Evolutionary conservation across 53 echinoderm and acorn worm species (phyloP).

Genomic region (Paracentrotus lividus): DNA sequence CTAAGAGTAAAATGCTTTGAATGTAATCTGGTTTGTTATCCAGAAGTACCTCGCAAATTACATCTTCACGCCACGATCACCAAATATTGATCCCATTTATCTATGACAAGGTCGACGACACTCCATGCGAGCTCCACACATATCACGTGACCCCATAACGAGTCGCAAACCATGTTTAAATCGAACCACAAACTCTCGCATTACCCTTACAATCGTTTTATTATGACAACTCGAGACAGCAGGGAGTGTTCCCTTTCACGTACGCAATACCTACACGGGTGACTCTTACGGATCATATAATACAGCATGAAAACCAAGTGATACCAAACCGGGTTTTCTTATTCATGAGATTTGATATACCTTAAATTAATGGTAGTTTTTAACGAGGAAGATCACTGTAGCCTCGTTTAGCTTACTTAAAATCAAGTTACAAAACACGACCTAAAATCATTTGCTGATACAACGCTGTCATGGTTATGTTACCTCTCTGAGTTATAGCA

Average conservation of each 20-base stretch:
- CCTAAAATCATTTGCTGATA: background rate
- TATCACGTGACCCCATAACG: background rate
- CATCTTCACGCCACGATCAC: background rate
- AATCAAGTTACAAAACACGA: background rate
- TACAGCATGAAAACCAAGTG: background rate
- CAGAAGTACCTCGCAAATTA: background rate
- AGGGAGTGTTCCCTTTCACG: background rate
- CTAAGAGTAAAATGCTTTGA: background rate
- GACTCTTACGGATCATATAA: background rate
- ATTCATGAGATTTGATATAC: background rate
- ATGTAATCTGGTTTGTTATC: background rate
- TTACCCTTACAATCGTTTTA: constrained; percentile 26
- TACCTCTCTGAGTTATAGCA: background rate
- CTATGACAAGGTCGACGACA: constrained; percentile 4
- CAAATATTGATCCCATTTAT: background rate
- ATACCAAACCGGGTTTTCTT: background rate
- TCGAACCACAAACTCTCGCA: background rate
- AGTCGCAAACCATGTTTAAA: background rate
- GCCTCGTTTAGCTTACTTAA: background rate
- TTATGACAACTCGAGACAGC: background rate
- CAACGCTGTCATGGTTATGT: background rate
- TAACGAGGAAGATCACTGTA: background rate
- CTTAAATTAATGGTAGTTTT: background rate
- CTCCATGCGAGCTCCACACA: background rate
- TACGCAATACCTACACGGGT: background rate